These are phyloP conservation scores for Oscarella lobularis DNA, from an alignment of 37 sponge, comb jelly and placozoan genomes.

Conservation along the genomic window DNA sequence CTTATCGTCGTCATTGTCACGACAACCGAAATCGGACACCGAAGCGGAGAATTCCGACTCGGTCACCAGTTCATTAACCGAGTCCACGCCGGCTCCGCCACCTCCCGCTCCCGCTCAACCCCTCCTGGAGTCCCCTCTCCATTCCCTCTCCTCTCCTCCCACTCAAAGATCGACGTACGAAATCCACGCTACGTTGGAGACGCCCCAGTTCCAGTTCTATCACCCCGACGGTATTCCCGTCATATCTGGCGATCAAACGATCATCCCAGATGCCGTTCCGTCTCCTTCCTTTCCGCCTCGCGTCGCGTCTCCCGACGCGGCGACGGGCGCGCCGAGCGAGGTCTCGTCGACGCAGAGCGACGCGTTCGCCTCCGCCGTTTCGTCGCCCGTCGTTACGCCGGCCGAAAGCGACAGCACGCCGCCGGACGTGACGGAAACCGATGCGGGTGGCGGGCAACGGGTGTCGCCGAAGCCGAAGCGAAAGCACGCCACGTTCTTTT, in stretches of 20 bases:
- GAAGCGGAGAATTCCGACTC: no score
- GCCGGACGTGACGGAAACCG: neutral
- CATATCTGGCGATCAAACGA: neutral
- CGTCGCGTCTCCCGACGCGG: neutral
- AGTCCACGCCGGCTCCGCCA: no score
- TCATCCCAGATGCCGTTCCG: neutral
- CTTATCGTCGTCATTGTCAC: no score
- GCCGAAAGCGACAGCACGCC: neutral
- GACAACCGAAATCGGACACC: no score
- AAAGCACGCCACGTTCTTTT: slow-evolving; percentile 37
- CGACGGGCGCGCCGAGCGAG: neutral
- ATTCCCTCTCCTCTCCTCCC: no score
- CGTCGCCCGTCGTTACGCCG: slow-evolving; percentile 22
- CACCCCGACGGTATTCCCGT: neutral
- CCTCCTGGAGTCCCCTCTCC: no score
- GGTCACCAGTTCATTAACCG: no score
- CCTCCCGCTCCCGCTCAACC: no score
- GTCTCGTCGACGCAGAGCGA: slow-evolving; percentile 2
- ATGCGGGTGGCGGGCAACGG: neutral
- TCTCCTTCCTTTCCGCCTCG: neutral
- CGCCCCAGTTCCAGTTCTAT: neutral
- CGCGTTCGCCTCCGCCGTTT: slow-evolving; percentile 14
- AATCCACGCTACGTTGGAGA: neutral
- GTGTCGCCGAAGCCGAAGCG: neutral
- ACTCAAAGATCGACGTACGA: neutral